Evolutionary conservation across 2,888 invertebrate species (phyloP), one percentile per base, ranked within the genome.

Genomic region (Entomobrya multifasciata): DNA sequence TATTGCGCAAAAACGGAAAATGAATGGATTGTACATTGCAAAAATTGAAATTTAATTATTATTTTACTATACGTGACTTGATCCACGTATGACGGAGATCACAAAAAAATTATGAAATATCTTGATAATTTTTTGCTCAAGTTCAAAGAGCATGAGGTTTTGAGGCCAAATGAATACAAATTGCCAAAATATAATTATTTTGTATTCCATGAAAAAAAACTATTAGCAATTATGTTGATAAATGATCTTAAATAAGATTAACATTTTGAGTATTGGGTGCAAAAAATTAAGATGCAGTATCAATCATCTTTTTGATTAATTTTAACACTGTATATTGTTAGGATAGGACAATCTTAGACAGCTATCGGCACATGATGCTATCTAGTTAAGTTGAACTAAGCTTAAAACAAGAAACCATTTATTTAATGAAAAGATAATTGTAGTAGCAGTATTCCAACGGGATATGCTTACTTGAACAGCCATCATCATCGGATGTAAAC

Each of bases 71-170:
- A 60, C 27, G 15, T 27, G 27, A 49, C 2, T 15, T 49, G 13
- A 49, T 49, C 17, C 17, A 52, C 52, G 15, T 17, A n/a, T n/a
- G n/a, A 52, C 6, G 4, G 15, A 17, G 3, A 57, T 57, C 20
- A 20, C 25, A 57, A 44, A 20, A 44, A 13, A 44, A 44, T 10
- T 20, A 8, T n/a, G 8, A 36, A 27, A 65, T 65, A 65, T 67
- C 17, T 44, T 17, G n/a, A 62, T 67, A 41, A 41, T 67, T 13
- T 36, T 41, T 6, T n/a, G 67, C 20, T 67, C 67, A 67, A 67
- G 67, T 67, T 67, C 67, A 67, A 67, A 67, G 67, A 67, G 67
- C 67, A 67, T 67, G 11, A 67, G 67, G 67, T 67, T 67, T 67
- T 20, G 20, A 36, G 67, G 67, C 20, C 41, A 67, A 67, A 67